Evolutionary conservation across 2,113 vertebrate genomes (phyloP).

Genomic region (Prolemur simus): DNA sequence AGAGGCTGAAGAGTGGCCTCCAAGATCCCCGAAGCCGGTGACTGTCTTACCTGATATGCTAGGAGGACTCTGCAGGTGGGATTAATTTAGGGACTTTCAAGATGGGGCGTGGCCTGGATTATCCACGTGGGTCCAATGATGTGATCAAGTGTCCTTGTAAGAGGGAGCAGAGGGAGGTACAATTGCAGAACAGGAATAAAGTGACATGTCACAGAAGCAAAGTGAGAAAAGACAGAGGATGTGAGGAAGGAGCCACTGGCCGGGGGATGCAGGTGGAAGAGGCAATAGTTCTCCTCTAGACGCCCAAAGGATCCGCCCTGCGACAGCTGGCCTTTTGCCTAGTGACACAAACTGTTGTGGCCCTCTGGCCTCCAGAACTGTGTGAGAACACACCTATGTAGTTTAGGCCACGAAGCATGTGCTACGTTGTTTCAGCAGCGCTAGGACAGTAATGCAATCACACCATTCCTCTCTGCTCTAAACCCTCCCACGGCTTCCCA

Average conservation of each 20-base stretch:
- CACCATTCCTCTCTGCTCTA: background rate
- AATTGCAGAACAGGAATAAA: background rate
- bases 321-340: background rate
- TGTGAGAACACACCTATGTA: background rate
- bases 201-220: rapidly evolving
- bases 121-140: background rate
- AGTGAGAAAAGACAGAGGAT: background rate
- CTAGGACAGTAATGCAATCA: background rate
- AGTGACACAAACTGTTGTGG: background rate
- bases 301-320: background rate
- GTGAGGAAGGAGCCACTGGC: background rate
- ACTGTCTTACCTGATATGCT: background rate
- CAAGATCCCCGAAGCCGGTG: background rate
- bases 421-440: background rate
- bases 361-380: background rate
- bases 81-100: background rate
- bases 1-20: too few relatives aligned
- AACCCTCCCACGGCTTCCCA: background rate
- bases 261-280: background rate
- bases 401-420: background rate
- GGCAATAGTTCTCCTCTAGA: background rate
- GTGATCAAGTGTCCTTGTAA: background rate
- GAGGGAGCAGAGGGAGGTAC: background rate
- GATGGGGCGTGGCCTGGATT: background rate
- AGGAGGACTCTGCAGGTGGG: too few relatives aligned